A percentile compares a stretch with the other conserved stretches of the same genome.
Evolutionary conservation across 37 sponge, comb jelly and placozoan species (phyloP).

Genomic region (Chondrosia reniformis): DNA sequence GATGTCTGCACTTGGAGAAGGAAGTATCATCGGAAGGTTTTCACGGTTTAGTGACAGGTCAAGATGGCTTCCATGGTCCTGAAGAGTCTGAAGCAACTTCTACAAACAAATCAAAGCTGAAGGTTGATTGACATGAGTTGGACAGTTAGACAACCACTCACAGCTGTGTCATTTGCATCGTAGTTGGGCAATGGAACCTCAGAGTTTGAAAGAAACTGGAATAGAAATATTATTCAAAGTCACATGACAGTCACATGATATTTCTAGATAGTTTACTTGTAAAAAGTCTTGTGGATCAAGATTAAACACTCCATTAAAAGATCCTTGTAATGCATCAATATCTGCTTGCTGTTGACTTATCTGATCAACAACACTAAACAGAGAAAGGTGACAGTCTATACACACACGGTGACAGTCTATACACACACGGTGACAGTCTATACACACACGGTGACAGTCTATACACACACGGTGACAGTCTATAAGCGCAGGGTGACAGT

Average conservation of each 20-base stretch:
- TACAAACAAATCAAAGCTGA: not conserved
- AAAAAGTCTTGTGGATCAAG: constrained; percentile 5
- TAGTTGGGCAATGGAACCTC: not conserved
- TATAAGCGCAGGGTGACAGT: too few species aligned
- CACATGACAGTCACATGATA: too few species aligned
- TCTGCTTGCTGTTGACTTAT: not conserved
- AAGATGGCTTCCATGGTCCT: not conserved
- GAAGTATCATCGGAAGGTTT: not conserved
- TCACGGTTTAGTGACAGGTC: not conserved
- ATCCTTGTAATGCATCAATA: not conserved
- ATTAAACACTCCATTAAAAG: not conserved
- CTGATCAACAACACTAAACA: too few species aligned
- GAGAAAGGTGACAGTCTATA: too few species aligned
- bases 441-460: too few species aligned
- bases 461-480: too few species aligned
- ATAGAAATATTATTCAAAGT: too few species aligned
- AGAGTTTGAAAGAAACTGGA: constrained; percentile 1
- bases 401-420: too few species aligned
- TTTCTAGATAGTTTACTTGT: not conserved
- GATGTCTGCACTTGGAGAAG: not conserved
- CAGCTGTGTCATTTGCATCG: not conserved
- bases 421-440: too few species aligned
- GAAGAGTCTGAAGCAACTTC: not conserved
- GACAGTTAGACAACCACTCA: not conserved
- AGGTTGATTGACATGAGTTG: not conserved